Evolutionary conservation across 2,888 invertebrate species (phyloP), one percentile per base, ranked within the genome.

Genomic region (Petrophora chlorosata): DNA sequence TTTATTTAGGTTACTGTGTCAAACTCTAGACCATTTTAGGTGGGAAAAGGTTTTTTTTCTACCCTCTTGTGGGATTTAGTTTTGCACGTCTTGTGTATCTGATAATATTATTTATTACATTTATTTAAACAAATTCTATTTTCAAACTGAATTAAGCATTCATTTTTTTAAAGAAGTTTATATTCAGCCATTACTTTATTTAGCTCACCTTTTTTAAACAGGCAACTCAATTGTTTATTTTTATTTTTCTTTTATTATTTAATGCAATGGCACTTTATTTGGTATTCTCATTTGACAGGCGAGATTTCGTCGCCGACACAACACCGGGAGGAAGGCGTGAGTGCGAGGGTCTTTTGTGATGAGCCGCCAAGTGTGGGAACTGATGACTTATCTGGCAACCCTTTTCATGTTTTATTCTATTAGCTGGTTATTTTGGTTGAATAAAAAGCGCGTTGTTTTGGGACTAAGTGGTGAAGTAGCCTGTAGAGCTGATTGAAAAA

Each of bases 291-390:
- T 28, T 33, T 43, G 26, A 26, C 38, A 77, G 82, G 85, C 79
- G 85, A 76, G 82, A 83, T 77, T 82, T 84, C 72, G 77, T 79
- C 85, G 77, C 85, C 70, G 66, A 62, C 46, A 72, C 61, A 73
- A 79, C 77, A 79, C 76, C 53, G 50, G 45, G 50, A 45, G 55
- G 53, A 52, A 59, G 54, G 13, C 29, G 9, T 34, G 33, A 67
- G 66, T 55, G 61, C 61, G 39, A 39, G 65, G 59, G 58, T 47
- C 63, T 64, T 71, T 75, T 72, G 64, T 72, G 55, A 61, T 45
- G 59, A 53, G 51, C 67, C 67, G 69, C 63, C 67, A 64, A 72
- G 70, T 78, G 79, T 80, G 83, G 79, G 80, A 81, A 80, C 70
- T 63, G 75, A 74, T 73, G 49, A 54, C 44, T 69, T 72, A 78